Percentiles rank a stretch among this genome's conserved stretches.
phyloP scores from a whole-genome alignment of 2,113 vertebrate species.

The Epinephelus cyanopodus region DNA sequence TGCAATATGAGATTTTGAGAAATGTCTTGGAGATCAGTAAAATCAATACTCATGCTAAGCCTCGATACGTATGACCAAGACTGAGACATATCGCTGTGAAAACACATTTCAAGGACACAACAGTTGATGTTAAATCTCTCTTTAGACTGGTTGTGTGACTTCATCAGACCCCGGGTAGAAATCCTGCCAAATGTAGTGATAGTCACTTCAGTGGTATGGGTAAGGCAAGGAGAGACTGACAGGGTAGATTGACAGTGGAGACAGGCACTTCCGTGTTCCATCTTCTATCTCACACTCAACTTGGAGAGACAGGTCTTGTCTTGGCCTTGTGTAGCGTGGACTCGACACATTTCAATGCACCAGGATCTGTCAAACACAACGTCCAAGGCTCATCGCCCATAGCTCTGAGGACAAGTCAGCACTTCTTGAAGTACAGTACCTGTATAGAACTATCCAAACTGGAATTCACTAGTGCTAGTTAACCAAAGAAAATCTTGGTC shows the following conservation, averaged over 20 bases:
- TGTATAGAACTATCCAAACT: neutral
- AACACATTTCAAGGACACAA: slow-evolving; percentile 36
- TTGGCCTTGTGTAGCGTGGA: slow-evolving; percentile 54
- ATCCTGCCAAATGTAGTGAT: slow-evolving; percentile 39
- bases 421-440: slow-evolving; percentile 10
- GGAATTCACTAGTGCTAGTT: neutral
- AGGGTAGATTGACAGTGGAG: slow-evolving; percentile 64
- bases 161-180: slow-evolving; percentile 27
- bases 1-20: slow-evolving; percentile 19
- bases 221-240: slow-evolving; percentile 46
- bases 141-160: slow-evolving; percentile 30
- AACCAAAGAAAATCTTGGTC: no score
- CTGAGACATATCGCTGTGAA: slow-evolving; percentile 22
- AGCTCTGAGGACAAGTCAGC: slow-evolving; percentile 38
- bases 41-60: slow-evolving; percentile 29
- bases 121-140: slow-evolving; percentile 11
- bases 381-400: slow-evolving; percentile 41
- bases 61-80: neutral
- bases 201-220: slow-evolving; percentile 46
- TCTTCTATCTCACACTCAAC: slow-evolving; percentile 50
- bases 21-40: slow-evolving; percentile 30
- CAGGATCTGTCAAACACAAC: slow-evolving; percentile 59
- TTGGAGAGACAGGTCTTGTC: slow-evolving; percentile 58
- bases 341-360: slow-evolving; percentile 61
- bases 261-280: slow-evolving; percentile 67